A percentile compares a stretch with the other conserved stretches of the same genome.
Evolutionary conservation across 2,113 vertebrate genomes (phyloP).

Genomic region (Oxyruncus cristatus): DNA sequence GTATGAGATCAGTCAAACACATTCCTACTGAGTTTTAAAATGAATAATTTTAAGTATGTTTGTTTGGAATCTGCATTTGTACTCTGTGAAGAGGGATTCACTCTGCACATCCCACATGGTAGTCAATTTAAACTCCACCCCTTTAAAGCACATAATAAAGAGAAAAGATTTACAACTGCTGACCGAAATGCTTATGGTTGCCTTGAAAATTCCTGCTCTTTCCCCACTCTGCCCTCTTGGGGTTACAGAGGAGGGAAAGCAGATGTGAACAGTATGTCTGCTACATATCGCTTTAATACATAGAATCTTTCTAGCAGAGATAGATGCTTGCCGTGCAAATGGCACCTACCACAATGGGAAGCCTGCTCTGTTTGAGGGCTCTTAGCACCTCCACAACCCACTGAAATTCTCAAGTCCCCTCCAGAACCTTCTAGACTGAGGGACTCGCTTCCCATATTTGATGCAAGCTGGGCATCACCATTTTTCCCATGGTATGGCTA

Average conservation of each 20-base stretch:
- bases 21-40: not conserved
- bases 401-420: not conserved
- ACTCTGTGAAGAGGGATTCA: not conserved
- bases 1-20: not conserved
- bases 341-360: not conserved
- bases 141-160: not conserved
- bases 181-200: not conserved
- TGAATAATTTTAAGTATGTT: not conserved
- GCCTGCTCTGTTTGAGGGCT: not conserved
- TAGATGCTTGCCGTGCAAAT: not conserved
- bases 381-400: not conserved
- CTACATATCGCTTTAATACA: not conserved
- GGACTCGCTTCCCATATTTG: not conserved
- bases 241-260: not conserved
- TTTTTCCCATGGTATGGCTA: not conserved
- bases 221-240: not conserved
- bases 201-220: not conserved
- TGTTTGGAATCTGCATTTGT: not conserved
- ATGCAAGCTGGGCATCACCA: not conserved
- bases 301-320: not conserved
- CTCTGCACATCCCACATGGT: fast-evolving
- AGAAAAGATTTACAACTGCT: not conserved
- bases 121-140: not conserved
- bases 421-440: not conserved
- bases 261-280: not conserved